phyloP scores from a whole-genome alignment of 1,140 invertebrate species.

The Sitodiplosis mosellana region DNA sequence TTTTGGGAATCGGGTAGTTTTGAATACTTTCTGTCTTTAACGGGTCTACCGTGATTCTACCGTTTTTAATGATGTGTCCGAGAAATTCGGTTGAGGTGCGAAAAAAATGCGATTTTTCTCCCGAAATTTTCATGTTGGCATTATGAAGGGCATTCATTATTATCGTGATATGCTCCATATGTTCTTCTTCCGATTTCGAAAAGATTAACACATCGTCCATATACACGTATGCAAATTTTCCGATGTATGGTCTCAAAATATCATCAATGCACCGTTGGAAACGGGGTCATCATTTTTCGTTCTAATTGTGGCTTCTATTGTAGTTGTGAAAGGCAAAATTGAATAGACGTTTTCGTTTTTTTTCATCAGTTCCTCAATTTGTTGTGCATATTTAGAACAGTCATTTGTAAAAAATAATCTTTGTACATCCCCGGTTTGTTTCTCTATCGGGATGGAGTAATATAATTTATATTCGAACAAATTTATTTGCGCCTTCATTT shows the following conservation, averaged over 20 bases:
- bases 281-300: conserved; percentile 5
- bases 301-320: conserved; percentile 3
- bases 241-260: conserved; percentile 13
- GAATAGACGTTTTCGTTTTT: conserved; percentile 1
- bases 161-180: conserved; percentile 5
- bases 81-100: neutral
- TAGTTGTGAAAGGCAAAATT: conserved; percentile 8
- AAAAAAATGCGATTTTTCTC: no score
- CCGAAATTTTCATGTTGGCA: no score
- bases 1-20: neutral
- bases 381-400: neutral
- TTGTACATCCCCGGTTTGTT: no score
- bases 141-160: neutral
- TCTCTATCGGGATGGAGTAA: no score
- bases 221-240: conserved; percentile 14
- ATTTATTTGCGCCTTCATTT: no score
- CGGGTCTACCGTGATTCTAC: conserved; percentile 4
- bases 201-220: conserved; percentile 11
- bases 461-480: no score
- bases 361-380: conserved; percentile 2
- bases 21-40: neutral
- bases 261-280: conserved; percentile 27
- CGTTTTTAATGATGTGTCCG: conserved; percentile 7
- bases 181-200: conserved; percentile 3
- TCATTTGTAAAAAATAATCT: no score